Percentiles rank a stretch among this genome's conserved stretches.
Evolutionary conservation across 2,113 vertebrate genomes (phyloP).

Genomic region (Glareola pratincola): DNA sequence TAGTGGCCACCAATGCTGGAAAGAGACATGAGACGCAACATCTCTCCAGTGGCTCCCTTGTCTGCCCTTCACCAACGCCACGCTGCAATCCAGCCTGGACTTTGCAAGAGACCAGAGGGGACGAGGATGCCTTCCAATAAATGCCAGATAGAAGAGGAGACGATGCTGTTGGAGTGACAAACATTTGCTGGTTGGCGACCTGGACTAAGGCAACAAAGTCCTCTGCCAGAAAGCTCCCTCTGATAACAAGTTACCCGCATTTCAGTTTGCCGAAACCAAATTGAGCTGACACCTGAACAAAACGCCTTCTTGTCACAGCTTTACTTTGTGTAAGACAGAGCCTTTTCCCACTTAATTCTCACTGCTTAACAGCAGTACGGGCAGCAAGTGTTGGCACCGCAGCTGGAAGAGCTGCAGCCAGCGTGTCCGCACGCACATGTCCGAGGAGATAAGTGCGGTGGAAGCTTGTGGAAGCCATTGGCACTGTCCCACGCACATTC

Average conservation of each 20-base stretch:
- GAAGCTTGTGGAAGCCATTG: neutral
- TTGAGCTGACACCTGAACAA: neutral
- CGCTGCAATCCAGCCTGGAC: neutral
- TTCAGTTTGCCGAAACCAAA: neutral
- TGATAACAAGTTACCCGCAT: accelerated
- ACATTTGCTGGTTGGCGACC: neutral
- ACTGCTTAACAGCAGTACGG: accelerated
- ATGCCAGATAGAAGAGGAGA: neutral
- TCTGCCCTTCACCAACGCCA: neutral
- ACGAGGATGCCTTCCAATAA: neutral
- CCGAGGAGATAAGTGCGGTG: neutral
- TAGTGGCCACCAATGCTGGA: accelerated
- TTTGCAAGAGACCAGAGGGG: neutral
- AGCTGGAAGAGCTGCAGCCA: neutral
- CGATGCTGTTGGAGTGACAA: too few species aligned
- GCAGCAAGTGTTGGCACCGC: neutral
- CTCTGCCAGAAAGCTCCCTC: neutral
- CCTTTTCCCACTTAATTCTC: neutral
- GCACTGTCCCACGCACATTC: neutral
- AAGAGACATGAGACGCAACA: accelerated
- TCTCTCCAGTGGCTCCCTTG: neutral
- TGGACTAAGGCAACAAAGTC: neutral
- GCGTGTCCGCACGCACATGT: accelerated
- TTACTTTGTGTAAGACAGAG: neutral
- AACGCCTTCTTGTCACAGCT: neutral